These are phyloP conservation scores for Amblyornis subalaris DNA, from an alignment of 2,113 vertebrate genomes.

Conservation along the genomic window DNA sequence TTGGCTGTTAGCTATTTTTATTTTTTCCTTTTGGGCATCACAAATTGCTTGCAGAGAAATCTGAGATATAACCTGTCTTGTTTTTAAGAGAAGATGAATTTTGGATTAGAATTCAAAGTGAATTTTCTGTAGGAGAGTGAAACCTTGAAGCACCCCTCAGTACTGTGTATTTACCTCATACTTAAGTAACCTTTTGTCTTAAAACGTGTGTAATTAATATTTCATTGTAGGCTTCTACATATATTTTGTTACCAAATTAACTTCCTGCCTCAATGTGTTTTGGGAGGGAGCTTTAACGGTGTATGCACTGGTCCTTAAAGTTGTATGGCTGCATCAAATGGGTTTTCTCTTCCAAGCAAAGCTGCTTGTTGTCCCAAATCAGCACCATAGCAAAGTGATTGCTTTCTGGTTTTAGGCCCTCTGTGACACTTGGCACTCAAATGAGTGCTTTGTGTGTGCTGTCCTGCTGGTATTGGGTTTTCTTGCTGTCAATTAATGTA, in stretches of 20 bases:
- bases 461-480: background rate
- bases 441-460: background rate
- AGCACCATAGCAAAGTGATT: background rate
- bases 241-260: background rate
- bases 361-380: background rate
- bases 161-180: background rate
- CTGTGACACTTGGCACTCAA: background rate
- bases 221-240: background rate
- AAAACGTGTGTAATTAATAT: background rate
- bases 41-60: constrained; percentile 10
- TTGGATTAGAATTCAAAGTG: background rate
- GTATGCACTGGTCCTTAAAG: background rate
- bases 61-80: background rate
- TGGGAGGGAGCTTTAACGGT: background rate
- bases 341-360: background rate
- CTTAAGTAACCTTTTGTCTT: background rate
- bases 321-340: background rate
- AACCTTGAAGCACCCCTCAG: background rate
- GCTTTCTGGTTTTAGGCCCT: background rate
- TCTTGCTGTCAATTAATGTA: background rate
- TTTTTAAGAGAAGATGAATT: constrained; percentile 10
- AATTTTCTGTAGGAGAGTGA: background rate
- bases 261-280: background rate
- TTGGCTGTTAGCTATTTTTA: background rate
- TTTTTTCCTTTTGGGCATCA: background rate